Evolutionary conservation across 2,797 vertebrate genomes (phyloP), one percentile per base, ranked within the genome.

Genomic region (Lacerta viridis): DNA sequence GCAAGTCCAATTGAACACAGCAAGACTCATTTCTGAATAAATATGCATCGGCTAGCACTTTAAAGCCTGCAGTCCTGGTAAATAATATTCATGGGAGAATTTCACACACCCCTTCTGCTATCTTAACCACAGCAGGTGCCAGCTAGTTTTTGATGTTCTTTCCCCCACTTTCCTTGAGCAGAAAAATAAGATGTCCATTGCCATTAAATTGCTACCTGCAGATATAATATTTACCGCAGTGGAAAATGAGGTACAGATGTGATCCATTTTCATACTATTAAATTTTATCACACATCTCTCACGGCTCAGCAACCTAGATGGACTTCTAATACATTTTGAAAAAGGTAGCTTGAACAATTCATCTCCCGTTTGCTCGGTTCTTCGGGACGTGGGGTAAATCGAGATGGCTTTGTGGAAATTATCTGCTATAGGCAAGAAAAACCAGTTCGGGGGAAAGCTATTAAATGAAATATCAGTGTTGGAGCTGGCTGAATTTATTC

Each of bases 391-490:
- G 83, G 90, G 86, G 83, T 91, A 93, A 94, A 94, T 90, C 4
- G 91, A 93, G 92, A 91, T 66, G 89, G 89, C 80, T 94, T 89
- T 55, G 1, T 87, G 78, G 83, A 8, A 90, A 90, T 89, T 90
- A 74, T 94, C 93, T 94, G 86, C 87, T 74, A 10, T 64, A 80
- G 86, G 93, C 91, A 88, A 41, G 90, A 93, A 91, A 94, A 82
- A 84, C 36, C 46, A 92, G 90, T 86, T 91, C 91, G 90, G 87
- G 88, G 87, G 92, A 50, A 95, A 92, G 92, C 91, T 84, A 93
- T 95, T 94, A 95, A 95, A 86, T 89, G 88, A 90, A 93, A 89
- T 0, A 2, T 55, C 90, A 11, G 43, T 88, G 80, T 64, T 88
- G 88, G 88, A 77, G 66, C 7, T 3, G 72, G 80, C 50, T 0